phyloP scores from a whole-genome alignment of 1,140 invertebrate genomes.

The Adoxophyes honmai region DNA sequence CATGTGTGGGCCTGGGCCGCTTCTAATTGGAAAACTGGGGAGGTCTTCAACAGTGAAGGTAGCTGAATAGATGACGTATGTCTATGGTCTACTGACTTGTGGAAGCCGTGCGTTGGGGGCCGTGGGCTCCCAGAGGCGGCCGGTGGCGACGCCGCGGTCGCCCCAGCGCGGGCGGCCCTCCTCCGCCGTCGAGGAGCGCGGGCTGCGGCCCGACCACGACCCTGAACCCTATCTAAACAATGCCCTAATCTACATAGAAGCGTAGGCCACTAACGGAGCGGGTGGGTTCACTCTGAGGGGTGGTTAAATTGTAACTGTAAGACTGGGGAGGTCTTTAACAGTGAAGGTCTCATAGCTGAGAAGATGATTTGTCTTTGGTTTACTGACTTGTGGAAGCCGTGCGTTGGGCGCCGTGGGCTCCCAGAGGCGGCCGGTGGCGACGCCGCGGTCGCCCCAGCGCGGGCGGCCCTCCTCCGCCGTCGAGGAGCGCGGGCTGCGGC shows the following conservation, averaged over 20 bases:
- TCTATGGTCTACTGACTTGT: constrained; percentile 63
- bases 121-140: constrained; percentile 82
- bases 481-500: constrained; percentile 39
- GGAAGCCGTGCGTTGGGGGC: constrained; percentile 64
- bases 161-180: constrained; percentile 84
- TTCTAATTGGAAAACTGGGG: too few species aligned
- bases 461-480: constrained; percentile 80
- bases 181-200: constrained; percentile 56
- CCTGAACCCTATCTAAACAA: too few species aligned
- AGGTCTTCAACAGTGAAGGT: too few species aligned
- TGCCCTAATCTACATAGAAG: too few species aligned
- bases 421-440: constrained; percentile 82
- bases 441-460: constrained; percentile 82
- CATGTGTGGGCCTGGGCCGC: too few species aligned
- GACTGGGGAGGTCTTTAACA: too few species aligned
- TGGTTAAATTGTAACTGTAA: too few species aligned
- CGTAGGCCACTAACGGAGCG: too few species aligned
- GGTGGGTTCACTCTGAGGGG: too few species aligned
- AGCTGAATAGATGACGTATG: too few species aligned
- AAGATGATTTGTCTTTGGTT: too few species aligned
- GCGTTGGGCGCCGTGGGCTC: constrained; percentile 76
- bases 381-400: constrained; percentile 63
- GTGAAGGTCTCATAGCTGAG: too few species aligned
- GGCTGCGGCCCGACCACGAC: constrained; percentile 54
- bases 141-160: constrained; percentile 80